Percentiles rank a stretch among this genome's conserved stretches.
These are phyloP conservation scores for Irena cyanogastra DNA, from an alignment of 2,113 vertebrate genomes.

Conservation along the genomic window DNA sequence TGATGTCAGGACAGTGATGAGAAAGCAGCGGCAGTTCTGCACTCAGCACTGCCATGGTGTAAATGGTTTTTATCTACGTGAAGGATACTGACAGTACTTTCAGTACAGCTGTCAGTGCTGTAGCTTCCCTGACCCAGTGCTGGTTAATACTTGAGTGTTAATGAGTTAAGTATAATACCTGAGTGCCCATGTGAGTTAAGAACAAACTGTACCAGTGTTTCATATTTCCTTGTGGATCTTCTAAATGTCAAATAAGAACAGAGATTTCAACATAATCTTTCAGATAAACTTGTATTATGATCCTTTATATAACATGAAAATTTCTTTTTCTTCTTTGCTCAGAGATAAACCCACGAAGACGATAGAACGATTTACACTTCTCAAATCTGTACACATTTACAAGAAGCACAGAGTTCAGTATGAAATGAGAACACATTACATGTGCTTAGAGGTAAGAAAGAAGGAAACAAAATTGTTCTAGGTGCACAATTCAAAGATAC, in stretches of 20 bases:
- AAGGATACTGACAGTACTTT: neutral
- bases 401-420: conserved; percentile 98
- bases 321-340: neutral
- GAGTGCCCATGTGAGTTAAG: neutral
- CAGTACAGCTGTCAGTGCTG: neutral
- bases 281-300: neutral
- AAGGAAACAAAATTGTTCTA: neutral
- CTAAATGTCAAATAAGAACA: neutral
- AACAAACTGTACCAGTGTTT: neutral
- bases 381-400: conserved; percentile 95
- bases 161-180: too few relatives aligned
- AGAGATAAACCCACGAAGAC: conserved; percentile 81
- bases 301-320: neutral
- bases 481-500: neutral
- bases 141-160: neutral
- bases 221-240: neutral
- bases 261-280: neutral
- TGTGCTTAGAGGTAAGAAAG: conserved; percentile 82
- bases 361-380: conserved; percentile 84
- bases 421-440: conserved; percentile 93
- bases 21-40: neutral
- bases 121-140: neutral
- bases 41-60: neutral
- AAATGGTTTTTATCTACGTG: neutral
- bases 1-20: neutral